Conservation (phyloP, 2,888 invertebrate species). For the Hyposoter didymator region DNA sequence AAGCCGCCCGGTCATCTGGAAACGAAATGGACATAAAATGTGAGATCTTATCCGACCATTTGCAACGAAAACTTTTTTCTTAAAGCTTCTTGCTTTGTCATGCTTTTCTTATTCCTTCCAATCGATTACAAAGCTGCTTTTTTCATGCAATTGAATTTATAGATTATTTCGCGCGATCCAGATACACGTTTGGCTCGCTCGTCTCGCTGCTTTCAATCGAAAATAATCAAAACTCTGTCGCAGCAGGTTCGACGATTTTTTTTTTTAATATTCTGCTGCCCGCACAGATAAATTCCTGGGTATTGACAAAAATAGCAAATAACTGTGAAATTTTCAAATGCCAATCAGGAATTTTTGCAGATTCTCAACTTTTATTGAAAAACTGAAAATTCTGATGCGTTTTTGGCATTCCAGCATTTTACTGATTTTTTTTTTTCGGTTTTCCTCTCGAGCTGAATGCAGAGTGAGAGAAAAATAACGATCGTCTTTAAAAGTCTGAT, state of each 20-base stretch:
- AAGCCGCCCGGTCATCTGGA: slow-evolving; percentile 61
- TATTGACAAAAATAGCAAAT: not conserved
- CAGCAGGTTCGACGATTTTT: not conserved
- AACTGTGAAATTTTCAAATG: not conserved
- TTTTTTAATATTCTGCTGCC: not conserved
- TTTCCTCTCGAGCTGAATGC: not conserved
- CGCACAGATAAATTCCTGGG: not conserved
- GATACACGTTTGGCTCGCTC: not conserved
- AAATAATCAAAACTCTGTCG: not conserved
- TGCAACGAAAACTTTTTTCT: not conserved
- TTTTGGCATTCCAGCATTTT: not conserved
- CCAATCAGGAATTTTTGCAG: too few species aligned
- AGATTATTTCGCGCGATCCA: not conserved
- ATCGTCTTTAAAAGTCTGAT: slow-evolving; percentile 35
- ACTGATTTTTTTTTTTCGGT: not conserved
- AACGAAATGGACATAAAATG: slow-evolving; percentile 44
- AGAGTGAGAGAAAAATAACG: slow-evolving; percentile 15
- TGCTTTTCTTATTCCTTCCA: not conserved
- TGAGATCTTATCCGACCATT: slow-evolving; percentile 32
- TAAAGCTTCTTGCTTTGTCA: not conserved
- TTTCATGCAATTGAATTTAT: not conserved
- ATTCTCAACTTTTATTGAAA: too few species aligned
- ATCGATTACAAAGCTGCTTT: not conserved
- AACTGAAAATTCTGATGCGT: not conserved
- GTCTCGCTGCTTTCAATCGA: not conserved